phyloP scores from a whole-genome alignment of 1,140 invertebrate genomes.

The Tribolium castaneum region DNA sequence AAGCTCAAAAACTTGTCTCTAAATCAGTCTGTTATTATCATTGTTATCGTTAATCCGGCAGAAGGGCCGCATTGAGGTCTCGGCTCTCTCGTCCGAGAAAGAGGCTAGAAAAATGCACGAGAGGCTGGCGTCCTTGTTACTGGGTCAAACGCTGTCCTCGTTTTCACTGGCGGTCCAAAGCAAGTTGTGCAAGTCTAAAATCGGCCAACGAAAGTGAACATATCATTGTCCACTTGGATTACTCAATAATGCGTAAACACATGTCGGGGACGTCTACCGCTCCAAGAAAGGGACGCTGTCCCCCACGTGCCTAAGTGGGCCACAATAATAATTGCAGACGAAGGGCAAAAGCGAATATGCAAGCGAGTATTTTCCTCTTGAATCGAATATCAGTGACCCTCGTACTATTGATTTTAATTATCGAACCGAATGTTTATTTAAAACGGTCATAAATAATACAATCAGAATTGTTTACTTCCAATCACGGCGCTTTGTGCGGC shows the following conservation, averaged over 20 bases:
- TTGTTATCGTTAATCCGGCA: no score
- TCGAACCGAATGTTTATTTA: conserved; percentile 34
- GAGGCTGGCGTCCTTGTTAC: conserved; percentile 35
- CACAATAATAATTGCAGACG: neutral
- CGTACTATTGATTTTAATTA: conserved; percentile 43
- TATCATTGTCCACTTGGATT: conserved; percentile 10
- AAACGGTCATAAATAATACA: conserved; percentile 39
- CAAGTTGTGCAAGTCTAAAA: conserved; percentile 41
- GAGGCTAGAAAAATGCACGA: conserved; percentile 14
- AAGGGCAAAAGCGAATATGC: neutral
- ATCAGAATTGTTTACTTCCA: conserved; percentile 31
- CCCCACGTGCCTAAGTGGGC: conserved; percentile 1
- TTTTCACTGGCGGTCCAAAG: conserved; percentile 40
- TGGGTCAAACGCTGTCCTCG: conserved; percentile 40
- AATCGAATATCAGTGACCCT: conserved; percentile 37
- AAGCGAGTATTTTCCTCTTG: neutral
- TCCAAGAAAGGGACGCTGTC: neutral
- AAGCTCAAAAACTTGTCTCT: no score
- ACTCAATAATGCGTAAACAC: conserved; percentile 20
- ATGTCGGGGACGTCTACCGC: conserved; percentile 38
- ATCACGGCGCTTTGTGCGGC: conserved; percentile 13
- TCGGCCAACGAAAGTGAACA: conserved; percentile 40
- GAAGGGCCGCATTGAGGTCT: neutral
- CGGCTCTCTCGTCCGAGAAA: conserved; percentile 16
- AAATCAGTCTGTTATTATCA: no score